phyloP scores from a whole-genome alignment of 2,888 invertebrate genomes.

The Eurytoma californica region DNA sequence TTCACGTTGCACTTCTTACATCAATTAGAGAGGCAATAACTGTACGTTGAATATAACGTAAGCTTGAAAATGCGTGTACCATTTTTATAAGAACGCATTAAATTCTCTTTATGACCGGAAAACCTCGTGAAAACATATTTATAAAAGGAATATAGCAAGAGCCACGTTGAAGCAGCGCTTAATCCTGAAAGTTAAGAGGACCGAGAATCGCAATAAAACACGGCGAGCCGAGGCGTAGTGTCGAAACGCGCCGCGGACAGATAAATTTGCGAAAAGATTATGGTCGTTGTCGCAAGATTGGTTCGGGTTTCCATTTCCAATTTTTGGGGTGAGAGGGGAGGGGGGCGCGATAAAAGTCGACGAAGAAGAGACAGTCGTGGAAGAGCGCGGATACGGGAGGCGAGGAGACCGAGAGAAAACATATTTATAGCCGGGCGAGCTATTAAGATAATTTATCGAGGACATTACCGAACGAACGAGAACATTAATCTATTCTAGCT shows the following conservation, averaged over 20 bases:
- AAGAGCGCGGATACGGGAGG: constrained; percentile 26
- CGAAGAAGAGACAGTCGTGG: constrained; percentile 26
- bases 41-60: no score
- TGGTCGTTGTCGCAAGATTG: constrained; percentile 51
- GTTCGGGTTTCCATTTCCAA: constrained; percentile 53
- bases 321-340: constrained; percentile 48
- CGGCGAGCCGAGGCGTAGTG: constrained; percentile 43
- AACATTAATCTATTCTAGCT: constrained; percentile 75
- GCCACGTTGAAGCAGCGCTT: constrained; percentile 22
- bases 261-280: constrained; percentile 51
- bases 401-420: constrained; percentile 67
- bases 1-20: no score
- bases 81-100: no score
- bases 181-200: constrained; percentile 30
- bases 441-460: constrained; percentile 74
- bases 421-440: constrained; percentile 72
- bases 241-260: constrained; percentile 41
- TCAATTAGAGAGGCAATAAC: no score
- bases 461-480: constrained; percentile 75
- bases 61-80: no score
- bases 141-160: neutral
- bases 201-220: constrained; percentile 36
- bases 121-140: constrained; percentile 30
- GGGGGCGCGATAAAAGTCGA: constrained; percentile 44
- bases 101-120: no score